Base-by-base conservation (phyloP, 2,113 vertebrate genomes). In the Apodemus sylvaticus region DNA sequence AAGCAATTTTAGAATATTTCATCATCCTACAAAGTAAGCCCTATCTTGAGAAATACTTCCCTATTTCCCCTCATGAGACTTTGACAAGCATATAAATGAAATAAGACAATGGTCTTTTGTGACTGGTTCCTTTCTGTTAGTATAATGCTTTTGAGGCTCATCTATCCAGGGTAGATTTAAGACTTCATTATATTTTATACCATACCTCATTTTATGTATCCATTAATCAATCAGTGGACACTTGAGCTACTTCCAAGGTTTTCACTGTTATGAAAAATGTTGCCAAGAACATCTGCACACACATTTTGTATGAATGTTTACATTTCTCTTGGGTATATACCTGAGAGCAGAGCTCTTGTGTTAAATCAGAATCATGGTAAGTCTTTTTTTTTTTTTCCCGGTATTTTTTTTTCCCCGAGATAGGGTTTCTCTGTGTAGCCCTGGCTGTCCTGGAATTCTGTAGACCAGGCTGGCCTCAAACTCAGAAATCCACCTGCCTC, bases 1-100 rank as follows among this genome's bases (percentile, higher is more conserved):
- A 77, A 90, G 83, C 5, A 86, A 92, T 74, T 88, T 94, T 55
- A 90, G 60, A 64, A 86, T 51, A 89, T 58, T 86, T 90, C n/a
- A 45, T 90, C 45, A 90, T 26, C 34, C n/a, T 16, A n/a, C 45
- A 91, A 95, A 90, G 81, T 82, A 96, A 60, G 20, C 4, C 4
- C 29, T 55, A n/a, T 66, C 66, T 81, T 78, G 26, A 87, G 39
- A 66, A 73, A 39, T 82, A 53, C 68, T 51, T 92, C 29, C 31
- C 26, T 26, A 34, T 14, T 53, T 86, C 7, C 22, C 19, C 39
- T 51, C 34, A 0, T 26, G 5, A 62, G 3, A 1, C 12, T 20
- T 2, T 76, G 34, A 81, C 82, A 89, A 39, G 79, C 58, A 39
- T 16, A 85, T 70, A 81, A 66, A 91, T 10, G 58, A 58, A 12